Evolutionary conservation across 2,888 invertebrate species (phyloP).

Genomic region (Sceliomorpha sp.): DNA sequence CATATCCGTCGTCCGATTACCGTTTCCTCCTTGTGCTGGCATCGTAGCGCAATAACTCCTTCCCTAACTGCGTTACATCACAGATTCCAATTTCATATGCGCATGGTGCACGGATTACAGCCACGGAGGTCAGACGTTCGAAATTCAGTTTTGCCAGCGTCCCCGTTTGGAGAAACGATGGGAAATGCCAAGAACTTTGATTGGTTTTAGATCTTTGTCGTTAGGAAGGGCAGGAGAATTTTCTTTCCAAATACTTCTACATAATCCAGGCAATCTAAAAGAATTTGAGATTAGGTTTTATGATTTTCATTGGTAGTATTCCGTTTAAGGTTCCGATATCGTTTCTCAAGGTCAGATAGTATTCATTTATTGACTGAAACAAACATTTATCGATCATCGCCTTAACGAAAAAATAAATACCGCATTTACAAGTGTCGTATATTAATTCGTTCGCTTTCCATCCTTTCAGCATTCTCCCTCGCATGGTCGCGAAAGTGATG

Average conservation of each 20-base stretch:
- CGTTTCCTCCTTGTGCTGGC: conserved; percentile 49
- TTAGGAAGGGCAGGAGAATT: too few species aligned
- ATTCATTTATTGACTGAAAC: too few species aligned
- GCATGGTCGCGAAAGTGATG: conserved; percentile 47
- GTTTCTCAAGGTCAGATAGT: too few species aligned
- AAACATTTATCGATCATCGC: conserved; percentile 6
- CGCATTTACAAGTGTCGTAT: conserved; percentile 1
- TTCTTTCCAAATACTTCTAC: too few species aligned
- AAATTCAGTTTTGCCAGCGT: too few species aligned
- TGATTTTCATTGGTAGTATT: too few species aligned
- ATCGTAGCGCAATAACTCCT: conserved; percentile 50
- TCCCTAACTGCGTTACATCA: conserved; percentile 39
- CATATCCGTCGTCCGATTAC: conserved; percentile 56
- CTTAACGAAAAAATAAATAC: conserved; percentile 5
- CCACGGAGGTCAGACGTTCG: not conserved
- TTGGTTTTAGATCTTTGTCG: too few species aligned
- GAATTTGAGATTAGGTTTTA: too few species aligned
- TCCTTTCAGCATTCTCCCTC: conserved; percentile 5
- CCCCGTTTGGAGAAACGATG: too few species aligned
- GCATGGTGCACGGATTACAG: conserved; percentile 11
- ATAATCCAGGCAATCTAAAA: too few species aligned
- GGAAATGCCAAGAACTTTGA: too few species aligned
- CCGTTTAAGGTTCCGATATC: too few species aligned
- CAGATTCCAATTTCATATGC: conserved; percentile 21
- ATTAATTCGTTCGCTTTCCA: conserved; percentile 6